Conservation (phyloP, 1,140 invertebrate genomes). For the Adelges cooleyi region DNA sequence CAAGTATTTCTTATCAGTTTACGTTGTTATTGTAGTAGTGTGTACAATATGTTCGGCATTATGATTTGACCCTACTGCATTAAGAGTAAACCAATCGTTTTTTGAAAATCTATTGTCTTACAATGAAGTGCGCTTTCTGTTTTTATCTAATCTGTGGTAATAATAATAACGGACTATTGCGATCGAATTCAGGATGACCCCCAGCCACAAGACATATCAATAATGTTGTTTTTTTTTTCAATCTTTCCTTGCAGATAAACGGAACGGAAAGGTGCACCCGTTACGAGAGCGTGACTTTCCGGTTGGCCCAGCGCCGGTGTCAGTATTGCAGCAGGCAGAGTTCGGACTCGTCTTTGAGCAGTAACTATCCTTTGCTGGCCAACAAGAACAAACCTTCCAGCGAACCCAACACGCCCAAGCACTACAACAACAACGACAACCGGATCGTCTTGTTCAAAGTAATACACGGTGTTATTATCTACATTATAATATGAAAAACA, state of each 20-base stretch:
- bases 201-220: too few species aligned
- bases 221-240: background rate
- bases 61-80: too few species aligned
- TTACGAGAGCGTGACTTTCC: conserved; percentile 35
- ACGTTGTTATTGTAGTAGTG: too few species aligned
- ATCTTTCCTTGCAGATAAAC: conserved; percentile 24
- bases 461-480: background rate
- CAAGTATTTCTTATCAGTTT: too few species aligned
- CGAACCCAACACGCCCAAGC: conserved; percentile 32
- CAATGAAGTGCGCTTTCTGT: too few species aligned
- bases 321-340: conserved; percentile 36
- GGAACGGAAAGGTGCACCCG: conserved; percentile 27
- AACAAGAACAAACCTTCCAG: conserved; percentile 30
- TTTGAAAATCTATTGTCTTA: too few species aligned
- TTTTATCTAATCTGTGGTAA: too few species aligned
- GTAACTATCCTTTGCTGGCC: conserved; percentile 33
- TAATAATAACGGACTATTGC: too few species aligned
- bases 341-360: conserved; percentile 35
- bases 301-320: conserved; percentile 34
- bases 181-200: too few species aligned
- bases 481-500: background rate
- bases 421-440: conserved; percentile 32
- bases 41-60: too few species aligned
- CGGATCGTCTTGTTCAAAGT: conserved; percentile 22
- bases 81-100: too few species aligned